These are phyloP conservation scores for Ibycter americanus DNA, from an alignment of 2,797 vertebrate species.

Conservation along the genomic window DNA sequence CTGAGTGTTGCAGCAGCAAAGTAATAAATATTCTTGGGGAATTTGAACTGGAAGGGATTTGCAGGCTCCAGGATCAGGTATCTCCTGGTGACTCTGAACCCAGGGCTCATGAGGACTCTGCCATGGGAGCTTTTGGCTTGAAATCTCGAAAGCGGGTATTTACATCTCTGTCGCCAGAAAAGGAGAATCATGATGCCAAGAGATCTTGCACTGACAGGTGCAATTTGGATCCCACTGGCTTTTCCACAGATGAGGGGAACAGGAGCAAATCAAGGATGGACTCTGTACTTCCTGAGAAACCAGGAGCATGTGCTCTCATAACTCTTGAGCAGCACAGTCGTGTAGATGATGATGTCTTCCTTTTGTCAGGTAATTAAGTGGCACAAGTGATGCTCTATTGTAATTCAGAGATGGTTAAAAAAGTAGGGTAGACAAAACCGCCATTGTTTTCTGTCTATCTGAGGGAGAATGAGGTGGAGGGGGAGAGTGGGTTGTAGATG, in stretches of 20 bases:
- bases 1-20: neutral
- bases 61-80: conserved; percentile 76
- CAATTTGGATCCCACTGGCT: neutral
- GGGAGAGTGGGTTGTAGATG: neutral
- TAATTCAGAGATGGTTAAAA: neutral
- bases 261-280: neutral
- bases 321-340: neutral
- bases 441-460: neutral
- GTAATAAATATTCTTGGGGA: conserved; percentile 73
- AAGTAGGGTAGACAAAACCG: neutral
- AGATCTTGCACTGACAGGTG: neutral
- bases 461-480: neutral
- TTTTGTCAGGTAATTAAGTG: conserved; percentile 67
- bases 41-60: conserved; percentile 88
- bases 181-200: conserved; percentile 21
- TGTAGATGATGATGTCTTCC: conserved; percentile 52
- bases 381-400: neutral
- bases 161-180: neutral
- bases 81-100: conserved; percentile 52
- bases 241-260: conserved; percentile 39
- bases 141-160: conserved; percentile 69
- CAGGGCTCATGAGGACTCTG: conserved; percentile 35
- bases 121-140: conserved; percentile 35
- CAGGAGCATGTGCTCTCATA: neutral
- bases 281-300: neutral